A percentile compares a stretch with the other conserved stretches of the same genome.
phyloP scores from a whole-genome alignment of 2,888 invertebrate genomes.

The Drosophila mulleri region DNA sequence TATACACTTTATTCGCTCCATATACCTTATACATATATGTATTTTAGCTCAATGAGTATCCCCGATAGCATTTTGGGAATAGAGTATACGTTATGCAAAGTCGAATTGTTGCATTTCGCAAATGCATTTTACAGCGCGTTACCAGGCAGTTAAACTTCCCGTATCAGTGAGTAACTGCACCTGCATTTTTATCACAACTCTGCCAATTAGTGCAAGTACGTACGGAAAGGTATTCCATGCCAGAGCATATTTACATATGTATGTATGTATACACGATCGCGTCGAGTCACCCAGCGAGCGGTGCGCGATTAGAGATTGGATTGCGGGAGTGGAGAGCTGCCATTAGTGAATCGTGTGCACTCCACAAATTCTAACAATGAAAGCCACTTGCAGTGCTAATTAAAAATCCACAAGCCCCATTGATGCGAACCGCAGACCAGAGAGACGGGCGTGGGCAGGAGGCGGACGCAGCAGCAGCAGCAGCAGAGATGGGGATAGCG shows the following conservation, averaged over 20 bases:
- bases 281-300: not conserved
- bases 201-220: not conserved
- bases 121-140: conserved; percentile 4
- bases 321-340: not conserved
- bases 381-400: conserved; percentile 57
- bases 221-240: not conserved
- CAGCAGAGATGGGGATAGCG: not conserved
- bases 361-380: conserved; percentile 38
- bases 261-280: not conserved
- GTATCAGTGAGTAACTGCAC: conserved; percentile 21
- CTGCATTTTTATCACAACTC: conserved; percentile 5
- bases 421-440: conserved; percentile 13
- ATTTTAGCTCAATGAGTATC: not conserved
- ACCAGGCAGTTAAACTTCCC: conserved; percentile 13
- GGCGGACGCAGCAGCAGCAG: too few species aligned
- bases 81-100: conserved; percentile 11
- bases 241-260: conserved; percentile 9
- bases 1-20: not conserved
- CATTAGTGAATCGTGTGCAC: conserved; percentile 25
- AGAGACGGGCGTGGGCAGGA: not conserved
- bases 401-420: conserved; percentile 37
- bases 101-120: conserved; percentile 10
- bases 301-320: not conserved
- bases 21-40: not conserved
- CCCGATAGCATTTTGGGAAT: not conserved